Evolutionary conservation across 2,888 invertebrate species (phyloP).

Genomic region (Limnephilus rhombicus): DNA sequence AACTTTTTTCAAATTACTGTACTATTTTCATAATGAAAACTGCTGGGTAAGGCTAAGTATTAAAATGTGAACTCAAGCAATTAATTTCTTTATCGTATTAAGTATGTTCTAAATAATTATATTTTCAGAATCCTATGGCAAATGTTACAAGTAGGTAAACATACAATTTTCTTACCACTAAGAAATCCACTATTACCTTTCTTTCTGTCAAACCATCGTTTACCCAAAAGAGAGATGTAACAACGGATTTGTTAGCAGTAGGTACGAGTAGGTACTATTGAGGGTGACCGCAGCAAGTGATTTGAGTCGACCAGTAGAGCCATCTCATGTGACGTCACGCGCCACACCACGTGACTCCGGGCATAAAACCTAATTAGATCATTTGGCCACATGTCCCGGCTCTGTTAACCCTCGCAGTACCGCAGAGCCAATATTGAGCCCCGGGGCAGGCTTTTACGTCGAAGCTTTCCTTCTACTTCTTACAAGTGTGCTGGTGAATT

Average conservation of each 20-base stretch:
- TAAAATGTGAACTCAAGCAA: no score
- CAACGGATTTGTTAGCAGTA: background rate
- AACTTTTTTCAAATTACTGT: no score
- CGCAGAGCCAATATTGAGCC: conserved; percentile 4
- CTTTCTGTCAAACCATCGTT: background rate
- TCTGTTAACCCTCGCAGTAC: conserved; percentile 23
- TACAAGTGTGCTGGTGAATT: background rate
- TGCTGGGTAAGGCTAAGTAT: no score
- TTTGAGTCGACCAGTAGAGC: background rate
- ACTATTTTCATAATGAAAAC: no score
- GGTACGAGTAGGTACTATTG: background rate
- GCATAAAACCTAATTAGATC: conserved; percentile 57
- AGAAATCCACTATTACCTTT: background rate
- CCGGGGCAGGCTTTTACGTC: background rate
- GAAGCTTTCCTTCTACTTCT: background rate
- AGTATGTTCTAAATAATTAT: background rate
- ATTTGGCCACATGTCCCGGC: conserved; percentile 49
- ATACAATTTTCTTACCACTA: background rate
- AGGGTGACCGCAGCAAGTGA: background rate
- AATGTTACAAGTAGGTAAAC: background rate
- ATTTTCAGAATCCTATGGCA: background rate
- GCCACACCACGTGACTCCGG: conserved; percentile 43
- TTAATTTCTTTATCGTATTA: background rate
- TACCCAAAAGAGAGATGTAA: background rate
- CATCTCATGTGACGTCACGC: conserved; percentile 25